Evolutionary conservation across 2,888 invertebrate species (phyloP), one percentile per base, ranked within the genome.

Genomic region (Achlya flavicornis): DNA sequence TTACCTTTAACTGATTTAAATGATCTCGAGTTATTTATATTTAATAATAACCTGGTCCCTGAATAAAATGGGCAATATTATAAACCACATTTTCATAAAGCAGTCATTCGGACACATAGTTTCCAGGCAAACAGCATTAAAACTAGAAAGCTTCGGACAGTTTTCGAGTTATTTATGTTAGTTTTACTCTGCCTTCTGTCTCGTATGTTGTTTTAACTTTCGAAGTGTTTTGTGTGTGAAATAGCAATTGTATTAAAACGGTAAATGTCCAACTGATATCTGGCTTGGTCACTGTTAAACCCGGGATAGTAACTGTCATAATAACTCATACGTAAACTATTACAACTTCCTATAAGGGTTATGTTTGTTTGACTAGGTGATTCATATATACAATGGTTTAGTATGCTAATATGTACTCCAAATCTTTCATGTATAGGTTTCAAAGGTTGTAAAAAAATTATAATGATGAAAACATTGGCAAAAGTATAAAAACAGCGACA

Each of bases 221-320:
- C 19, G 41, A 41, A 60, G 16, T 12, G 41, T 41, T 59, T 41
- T 41, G 26, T 60, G 11, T 41, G 60, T 16, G 53, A 53, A 53
- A 53, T 53, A 3, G 53, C 19, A 53, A 41, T 41, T 60, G 41
- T 60, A 60, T 63, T 48, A 59, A 63, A 63, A 59, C 46, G 58
- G 58, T 48, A 62, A 48, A 53, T 57, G 35, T 57, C 48, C 53
- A 7, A 53, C 53, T 35, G 58, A n/a, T 60, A 60, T 60, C 43
- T 53, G 53, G 53, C 10, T 16, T 53, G 53, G 53, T 8, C n/a
- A 19, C 19, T 53, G 53, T 53, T 53, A 10, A 10, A 53, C 19
- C 53, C n/a, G 19, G 16, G 53, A 16, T 19, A 53, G 53, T 16
- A 16, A 53, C 53, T 19, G 53, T 53, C 53, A 10, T 19, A n/a